A percentile compares a stretch with the other conserved stretches of the same genome.
Evolutionary conservation across 2,888 invertebrate species (phyloP).

Genomic region (Acleris holmiana): DNA sequence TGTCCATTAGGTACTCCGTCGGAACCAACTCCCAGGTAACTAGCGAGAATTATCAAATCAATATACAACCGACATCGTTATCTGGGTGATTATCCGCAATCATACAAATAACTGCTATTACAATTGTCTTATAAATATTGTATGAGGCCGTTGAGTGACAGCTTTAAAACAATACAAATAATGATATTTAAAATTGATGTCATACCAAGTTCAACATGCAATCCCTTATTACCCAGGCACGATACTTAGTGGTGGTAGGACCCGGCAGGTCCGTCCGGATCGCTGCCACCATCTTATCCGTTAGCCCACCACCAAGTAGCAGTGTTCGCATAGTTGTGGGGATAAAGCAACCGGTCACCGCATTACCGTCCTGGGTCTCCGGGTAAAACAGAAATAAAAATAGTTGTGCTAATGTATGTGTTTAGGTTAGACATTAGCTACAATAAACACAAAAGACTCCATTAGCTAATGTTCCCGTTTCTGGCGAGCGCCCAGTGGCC

Average conservation of each 20-base stretch:
- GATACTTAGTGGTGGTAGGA: background rate
- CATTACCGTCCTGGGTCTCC: no score
- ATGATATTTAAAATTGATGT: background rate
- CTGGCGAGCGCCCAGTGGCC: slow-evolving; percentile 7
- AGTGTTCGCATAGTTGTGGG: no score
- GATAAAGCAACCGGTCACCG: no score
- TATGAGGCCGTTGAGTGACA: slow-evolving; percentile 20
- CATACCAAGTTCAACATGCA: background rate
- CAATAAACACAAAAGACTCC: background rate
- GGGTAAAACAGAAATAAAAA: no score
- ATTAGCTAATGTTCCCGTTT: background rate
- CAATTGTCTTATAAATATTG: slow-evolving; percentile 31
- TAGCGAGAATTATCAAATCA: slow-evolving; percentile 29
- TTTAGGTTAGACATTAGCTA: no score
- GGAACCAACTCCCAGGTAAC: slow-evolving; percentile 12
- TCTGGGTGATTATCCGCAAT: slow-evolving; percentile 31
- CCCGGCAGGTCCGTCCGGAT: no score
- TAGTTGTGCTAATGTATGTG: no score
- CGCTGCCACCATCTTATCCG: no score
- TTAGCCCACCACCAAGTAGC: no score
- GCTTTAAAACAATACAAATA: slow-evolving; percentile 12
- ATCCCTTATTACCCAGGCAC: background rate
- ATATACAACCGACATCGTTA: slow-evolving; percentile 17
- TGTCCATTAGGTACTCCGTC: slow-evolving; percentile 18
- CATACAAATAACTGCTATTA: slow-evolving; percentile 24